Evolutionary conservation across 2,888 invertebrate species (phyloP), one percentile per base, ranked within the genome.

Genomic region (Drosophila kuntzei): DNA sequence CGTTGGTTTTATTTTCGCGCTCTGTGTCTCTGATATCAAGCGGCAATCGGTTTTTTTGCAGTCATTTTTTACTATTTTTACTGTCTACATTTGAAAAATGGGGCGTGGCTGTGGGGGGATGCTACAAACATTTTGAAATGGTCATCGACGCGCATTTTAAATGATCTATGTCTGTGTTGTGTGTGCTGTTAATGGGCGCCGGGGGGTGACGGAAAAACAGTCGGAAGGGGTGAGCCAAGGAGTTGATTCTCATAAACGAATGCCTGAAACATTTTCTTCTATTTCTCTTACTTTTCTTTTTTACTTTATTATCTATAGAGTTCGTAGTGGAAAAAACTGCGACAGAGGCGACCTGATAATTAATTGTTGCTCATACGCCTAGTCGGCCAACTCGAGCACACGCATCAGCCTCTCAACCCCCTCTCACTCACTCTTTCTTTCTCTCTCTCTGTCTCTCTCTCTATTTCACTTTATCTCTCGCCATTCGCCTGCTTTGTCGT

Each of bases 61-160:
- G 41, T 36, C 53, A 54, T 76, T 67, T 68, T 75, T 74, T 79
- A 80, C 84, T 87, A 76, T 86, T 89, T 89, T 80, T 78, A 77
- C 67, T 73, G 89, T 86, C 89, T 89, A 85, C 85, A 69, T 34
- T 44, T 44, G 43, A 61, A 65, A 57, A 65, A 49, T 37, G 51
- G 63, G 71, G 67, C 67, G 77, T 77, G 68, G 73, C 49, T 46
- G 69, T 49, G 61, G 60, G 50, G 66, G 61, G 46, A 7, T 39
- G 63, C 49, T 69, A 55, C 76, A 74, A 82, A 71, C 89, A 87
- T 89, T 88, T 89, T 86, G 79, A 89, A 87, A 87, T 89, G 87
- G 85, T 87, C 90, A 89, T 89, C 89, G 90, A 87, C 86, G 89
- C 81, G 90, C 81, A 89, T 89, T 90, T 89, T 86, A 89, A 90